Conservation (phyloP, 1,140 invertebrate species). For the Pseudomyrmex concolor region DNA sequence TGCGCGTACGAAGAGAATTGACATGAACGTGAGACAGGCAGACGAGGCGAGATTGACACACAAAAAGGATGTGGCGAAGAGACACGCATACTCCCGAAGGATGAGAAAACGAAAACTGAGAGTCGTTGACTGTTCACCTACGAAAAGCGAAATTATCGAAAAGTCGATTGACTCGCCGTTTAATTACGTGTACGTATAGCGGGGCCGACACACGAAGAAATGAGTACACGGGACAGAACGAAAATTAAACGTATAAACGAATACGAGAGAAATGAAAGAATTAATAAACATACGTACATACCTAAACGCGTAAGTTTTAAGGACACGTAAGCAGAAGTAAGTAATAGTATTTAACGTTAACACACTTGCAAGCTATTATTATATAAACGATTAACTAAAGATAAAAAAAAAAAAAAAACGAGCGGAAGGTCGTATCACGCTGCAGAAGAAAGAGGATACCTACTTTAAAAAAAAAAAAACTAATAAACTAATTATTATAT, state of each 20-base stretch:
- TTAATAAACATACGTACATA: constrained; percentile 83
- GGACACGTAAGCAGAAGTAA: constrained; percentile 83
- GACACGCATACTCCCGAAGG: constrained; percentile 30
- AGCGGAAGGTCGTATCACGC: constrained; percentile 72
- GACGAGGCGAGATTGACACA: constrained; percentile 34
- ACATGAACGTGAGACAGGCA: constrained; percentile 39
- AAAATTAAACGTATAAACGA: constrained; percentile 38
- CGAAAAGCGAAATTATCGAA: constrained; percentile 13
- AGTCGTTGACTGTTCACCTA: constrained; percentile 35
- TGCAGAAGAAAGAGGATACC: constrained; percentile 68
- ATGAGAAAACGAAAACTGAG: constrained; percentile 16
- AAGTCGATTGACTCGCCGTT: constrained; percentile 67
- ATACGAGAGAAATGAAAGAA: constrained; percentile 60
- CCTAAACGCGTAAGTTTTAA: constrained; percentile 83
- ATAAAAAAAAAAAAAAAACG: constrained; percentile 65
- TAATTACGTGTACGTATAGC: constrained; percentile 57
- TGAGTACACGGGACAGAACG: constrained; percentile 63
- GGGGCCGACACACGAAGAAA: constrained; percentile 62
- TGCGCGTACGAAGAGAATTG: constrained; percentile 29
- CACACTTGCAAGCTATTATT: constrained; percentile 85
- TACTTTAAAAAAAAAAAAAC: constrained; percentile 77
- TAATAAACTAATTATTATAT: constrained; percentile 82
- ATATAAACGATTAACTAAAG: constrained; percentile 84
- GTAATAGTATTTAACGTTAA: constrained; percentile 85
- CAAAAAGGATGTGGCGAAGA: constrained; percentile 12